Percentiles rank a stretch among this genome's conserved stretches.
Conservation (phyloP, 2,888 invertebrate species). For the Cosmopolites sordidus region DNA sequence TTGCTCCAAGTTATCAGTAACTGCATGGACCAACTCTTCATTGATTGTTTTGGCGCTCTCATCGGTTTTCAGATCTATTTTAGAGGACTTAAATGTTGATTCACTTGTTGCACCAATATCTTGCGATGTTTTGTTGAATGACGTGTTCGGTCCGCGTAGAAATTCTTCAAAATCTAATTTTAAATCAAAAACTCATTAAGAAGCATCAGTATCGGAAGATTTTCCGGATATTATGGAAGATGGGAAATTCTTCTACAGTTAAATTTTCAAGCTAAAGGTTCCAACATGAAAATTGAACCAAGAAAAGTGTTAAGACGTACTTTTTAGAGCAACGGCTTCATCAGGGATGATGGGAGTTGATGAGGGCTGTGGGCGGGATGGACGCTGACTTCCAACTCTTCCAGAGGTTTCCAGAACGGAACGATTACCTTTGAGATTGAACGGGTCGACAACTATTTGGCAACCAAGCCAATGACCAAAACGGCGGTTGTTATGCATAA, state of each 20-base stretch:
- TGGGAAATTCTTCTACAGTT: no score
- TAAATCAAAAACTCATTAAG: no score
- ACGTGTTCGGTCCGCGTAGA: neutral
- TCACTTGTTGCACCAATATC: no score
- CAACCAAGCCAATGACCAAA: slow-evolving; percentile 49
- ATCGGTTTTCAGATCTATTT: neutral
- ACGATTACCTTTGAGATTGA: slow-evolving; percentile 28
- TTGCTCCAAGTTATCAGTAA: slow-evolving; percentile 2
- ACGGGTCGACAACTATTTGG: slow-evolving; percentile 43
- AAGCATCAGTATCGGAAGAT: no score
- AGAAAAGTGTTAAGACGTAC: neutral
- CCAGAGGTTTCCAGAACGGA: slow-evolving; percentile 32
- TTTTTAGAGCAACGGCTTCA: neutral
- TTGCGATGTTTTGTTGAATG: no score
- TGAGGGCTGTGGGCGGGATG: neutral
- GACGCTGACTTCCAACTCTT: neutral
- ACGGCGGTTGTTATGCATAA: slow-evolving; percentile 45
- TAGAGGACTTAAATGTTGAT: no score
- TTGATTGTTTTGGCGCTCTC: neutral
- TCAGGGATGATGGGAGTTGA: slow-evolving; percentile 25
- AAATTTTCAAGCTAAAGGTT: no score
- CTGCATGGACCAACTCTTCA: slow-evolving; percentile 1
- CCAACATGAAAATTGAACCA: neutral
- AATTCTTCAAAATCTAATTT: slow-evolving; percentile 2
- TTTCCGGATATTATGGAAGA: no score